Conservation (phyloP, 2,888 invertebrate genomes). For the Campoplex capitator region DNA sequence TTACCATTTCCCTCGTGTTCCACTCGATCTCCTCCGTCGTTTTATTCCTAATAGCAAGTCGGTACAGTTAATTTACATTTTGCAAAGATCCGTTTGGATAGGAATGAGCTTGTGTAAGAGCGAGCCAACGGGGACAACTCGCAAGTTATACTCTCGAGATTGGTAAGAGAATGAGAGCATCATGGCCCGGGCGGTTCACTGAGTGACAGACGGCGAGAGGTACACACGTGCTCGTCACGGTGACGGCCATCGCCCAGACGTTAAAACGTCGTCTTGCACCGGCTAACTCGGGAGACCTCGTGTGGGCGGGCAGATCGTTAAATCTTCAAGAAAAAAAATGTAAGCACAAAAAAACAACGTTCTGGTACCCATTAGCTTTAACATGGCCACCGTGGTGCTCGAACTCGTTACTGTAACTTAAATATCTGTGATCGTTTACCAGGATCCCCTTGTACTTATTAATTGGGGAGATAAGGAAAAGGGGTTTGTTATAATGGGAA, state of each 20-base stretch:
- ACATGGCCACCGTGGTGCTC: conserved; percentile 67
- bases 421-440: conserved; percentile 33
- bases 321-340: conserved; percentile 75
- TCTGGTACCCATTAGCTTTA: conserved; percentile 70
- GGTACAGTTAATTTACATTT: conserved; percentile 54
- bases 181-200: conserved; percentile 72
- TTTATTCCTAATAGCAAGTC: conserved; percentile 7
- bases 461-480: not conserved
- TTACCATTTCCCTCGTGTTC: conserved; percentile 19
- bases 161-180: conserved; percentile 71
- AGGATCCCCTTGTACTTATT: not conserved
- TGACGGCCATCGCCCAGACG: conserved; percentile 83
- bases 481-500: not conserved
- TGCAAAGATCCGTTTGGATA: conserved; percentile 10
- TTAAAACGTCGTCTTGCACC: conserved; percentile 76
- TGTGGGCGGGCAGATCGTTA: conserved; percentile 83
- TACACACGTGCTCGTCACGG: conserved; percentile 84
- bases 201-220: conserved; percentile 81
- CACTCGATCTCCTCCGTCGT: not conserved
- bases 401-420: conserved; percentile 36
- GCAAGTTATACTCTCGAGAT: conserved; percentile 66
- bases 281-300: conserved; percentile 73
- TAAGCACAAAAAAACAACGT: conserved; percentile 49
- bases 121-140: conserved; percentile 42
- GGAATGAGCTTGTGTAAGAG: not conserved